Evolutionary conservation across 1,140 invertebrate species (phyloP).

Genomic region (Triops longicaudatus): DNA sequence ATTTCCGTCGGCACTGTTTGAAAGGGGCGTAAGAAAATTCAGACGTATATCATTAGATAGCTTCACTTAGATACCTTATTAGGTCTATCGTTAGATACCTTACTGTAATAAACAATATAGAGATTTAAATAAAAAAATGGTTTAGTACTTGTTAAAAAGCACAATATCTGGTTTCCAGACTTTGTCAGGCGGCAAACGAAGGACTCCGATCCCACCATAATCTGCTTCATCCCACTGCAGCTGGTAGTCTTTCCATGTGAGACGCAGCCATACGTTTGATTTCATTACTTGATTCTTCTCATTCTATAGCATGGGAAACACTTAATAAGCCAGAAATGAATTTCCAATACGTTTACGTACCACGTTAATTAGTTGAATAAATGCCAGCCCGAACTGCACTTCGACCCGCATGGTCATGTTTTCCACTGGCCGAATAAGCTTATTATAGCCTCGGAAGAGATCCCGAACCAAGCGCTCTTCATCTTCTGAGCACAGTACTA

Average conservation of each 20-base stretch:
- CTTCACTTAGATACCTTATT: no score
- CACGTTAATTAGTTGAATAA: constrained; percentile 98
- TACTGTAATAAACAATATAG: background rate
- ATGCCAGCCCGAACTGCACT: constrained; percentile 90
- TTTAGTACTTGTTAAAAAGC: constrained; percentile 96
- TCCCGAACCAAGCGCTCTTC: constrained; percentile 91
- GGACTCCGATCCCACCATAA: constrained; percentile 91
- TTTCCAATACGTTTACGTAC: constrained; percentile 53
- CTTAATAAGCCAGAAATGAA: constrained; percentile 8
- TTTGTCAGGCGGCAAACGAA: constrained; percentile 93
- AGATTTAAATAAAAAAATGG: constrained; percentile 12
- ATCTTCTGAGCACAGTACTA: constrained; percentile 76
- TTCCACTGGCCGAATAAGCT: constrained; percentile 93
- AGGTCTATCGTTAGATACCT: no score
- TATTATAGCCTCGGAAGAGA: constrained; percentile 97
- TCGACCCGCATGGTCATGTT: constrained; percentile 96
- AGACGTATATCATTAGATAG: background rate
- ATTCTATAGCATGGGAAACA: constrained; percentile 55
- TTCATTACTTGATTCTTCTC: constrained; percentile 99
- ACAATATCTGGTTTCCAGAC: constrained; percentile 99
- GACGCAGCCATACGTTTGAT: constrained; percentile 92
- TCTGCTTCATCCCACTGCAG: constrained; percentile 95
- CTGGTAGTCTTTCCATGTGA: constrained; percentile 97
- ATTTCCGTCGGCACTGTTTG: constrained; percentile 84
- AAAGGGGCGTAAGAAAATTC: constrained; percentile 27